A percentile compares a stretch with the other conserved stretches of the same genome.
These are phyloP conservation scores for Cheirogaleus major DNA, from an alignment of 2,797 vertebrate genomes.

Conservation along the genomic window DNA sequence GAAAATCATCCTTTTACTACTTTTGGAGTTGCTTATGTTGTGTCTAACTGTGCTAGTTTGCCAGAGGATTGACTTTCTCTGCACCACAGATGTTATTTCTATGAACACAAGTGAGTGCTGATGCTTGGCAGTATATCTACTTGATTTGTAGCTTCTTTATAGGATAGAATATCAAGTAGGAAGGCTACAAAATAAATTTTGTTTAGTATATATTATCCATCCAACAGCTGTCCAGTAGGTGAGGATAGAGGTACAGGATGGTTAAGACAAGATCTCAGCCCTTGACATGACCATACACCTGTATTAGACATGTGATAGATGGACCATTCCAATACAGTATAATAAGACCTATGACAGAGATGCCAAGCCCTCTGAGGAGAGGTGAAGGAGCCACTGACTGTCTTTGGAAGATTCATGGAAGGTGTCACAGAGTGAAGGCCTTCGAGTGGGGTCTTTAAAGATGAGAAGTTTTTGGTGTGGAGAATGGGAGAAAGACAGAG, in stretches of 20 bases:
- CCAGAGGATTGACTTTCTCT: background rate
- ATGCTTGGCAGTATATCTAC: background rate
- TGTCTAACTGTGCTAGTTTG: background rate
- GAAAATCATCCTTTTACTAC: background rate
- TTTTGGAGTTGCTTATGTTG: background rate
- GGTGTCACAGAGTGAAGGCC: background rate
- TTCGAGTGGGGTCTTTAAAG: slow-evolving; percentile 27
- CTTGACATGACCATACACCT: background rate
- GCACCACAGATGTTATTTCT: background rate
- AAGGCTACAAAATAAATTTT: slow-evolving; percentile 8
- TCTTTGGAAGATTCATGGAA: background rate
- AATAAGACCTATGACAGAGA: background rate
- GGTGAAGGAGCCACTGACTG: background rate
- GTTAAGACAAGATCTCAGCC: slow-evolving; percentile 6
- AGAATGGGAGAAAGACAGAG: background rate
- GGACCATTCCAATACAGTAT: background rate
- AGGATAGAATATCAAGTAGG: background rate
- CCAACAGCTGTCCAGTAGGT: background rate
- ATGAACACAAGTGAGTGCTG: background rate
- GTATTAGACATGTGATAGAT: background rate
- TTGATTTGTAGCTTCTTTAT: slow-evolving; percentile 18
- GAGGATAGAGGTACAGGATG: background rate
- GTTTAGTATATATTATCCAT: background rate
- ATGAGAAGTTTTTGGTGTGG: background rate
- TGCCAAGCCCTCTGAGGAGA: background rate